These are phyloP conservation scores for Ceratitis capitata DNA, from an alignment of 1,140 invertebrate genomes.

Conservation along the genomic window DNA sequence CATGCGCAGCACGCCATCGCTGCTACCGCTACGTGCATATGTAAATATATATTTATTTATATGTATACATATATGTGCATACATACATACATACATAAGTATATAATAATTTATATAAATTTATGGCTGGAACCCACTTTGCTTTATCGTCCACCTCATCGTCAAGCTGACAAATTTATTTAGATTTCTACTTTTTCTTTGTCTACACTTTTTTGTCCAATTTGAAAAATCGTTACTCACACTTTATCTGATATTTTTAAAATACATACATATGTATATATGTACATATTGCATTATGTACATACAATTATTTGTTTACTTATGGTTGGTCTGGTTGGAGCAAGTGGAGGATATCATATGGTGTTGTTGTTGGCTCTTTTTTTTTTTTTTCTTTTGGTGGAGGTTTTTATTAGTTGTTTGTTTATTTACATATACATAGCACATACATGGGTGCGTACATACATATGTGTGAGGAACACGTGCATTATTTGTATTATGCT, in stretches of 20 bases:
- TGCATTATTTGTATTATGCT: neutral
- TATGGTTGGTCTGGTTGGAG: slow-evolving; percentile 6
- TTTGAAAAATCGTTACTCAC: slow-evolving; percentile 19
- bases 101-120: neutral
- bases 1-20: neutral
- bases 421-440: neutral
- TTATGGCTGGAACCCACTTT: neutral
- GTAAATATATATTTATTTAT: neutral
- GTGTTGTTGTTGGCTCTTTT: neutral
- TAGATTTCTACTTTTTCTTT: neutral
- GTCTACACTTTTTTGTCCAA: neutral
- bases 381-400: neutral
- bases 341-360: slow-evolving; percentile 20
- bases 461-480: neutral
- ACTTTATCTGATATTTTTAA: slow-evolving; percentile 1
- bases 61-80: neutral
- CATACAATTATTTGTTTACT: neutral
- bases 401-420: neutral
- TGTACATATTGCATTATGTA: neutral
- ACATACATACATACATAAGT: neutral
- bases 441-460: too few species aligned
- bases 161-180: slow-evolving; percentile 20
- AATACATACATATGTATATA: neutral
- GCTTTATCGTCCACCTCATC: neutral
- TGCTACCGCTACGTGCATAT: neutral